Base-by-base conservation (phyloP, 2,113 vertebrate genomes). In the Apodemus speciosus region DNA sequence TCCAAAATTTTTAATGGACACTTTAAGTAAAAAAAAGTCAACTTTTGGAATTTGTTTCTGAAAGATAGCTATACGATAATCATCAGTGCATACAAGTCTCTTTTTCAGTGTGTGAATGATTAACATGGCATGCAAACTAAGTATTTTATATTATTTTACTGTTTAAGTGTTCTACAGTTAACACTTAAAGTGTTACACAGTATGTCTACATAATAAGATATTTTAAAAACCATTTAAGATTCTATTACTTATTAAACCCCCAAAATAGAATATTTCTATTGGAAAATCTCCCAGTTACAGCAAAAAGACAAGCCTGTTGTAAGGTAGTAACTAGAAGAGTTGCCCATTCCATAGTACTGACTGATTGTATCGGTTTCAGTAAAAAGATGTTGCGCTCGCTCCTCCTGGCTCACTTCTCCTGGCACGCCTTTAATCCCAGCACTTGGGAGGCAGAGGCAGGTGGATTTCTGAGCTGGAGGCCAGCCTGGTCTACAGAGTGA, bases 161-260 rank as follows among this genome's bases (percentile, higher is more conserved):
- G 9, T 90, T 83, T 62, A 38, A 14, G 4, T 85, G 9, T 81
- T 92, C 69, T 95, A 14, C 84, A 79, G 68, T 75, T 76, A 92
- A 91, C 69, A 16, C 1, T 85, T 72, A 58, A 88, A n/a, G 90
- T 66, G 23, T 87, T 40, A 62, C 40, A 35, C 3, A 77, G 4
- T 38, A 32, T 80, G 3, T 90, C 18, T 53, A 23, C 9, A 60
- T 11, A 77, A 38, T 38, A 62, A 15, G 30, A 8, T 71, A 46
- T 80, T 85, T 85, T 60, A 58, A 76, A 94, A 89, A 89, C 3
- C 11, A 81, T 89, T 49, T 43, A 93, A 14, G 83, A 85, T 76
- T 76, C 6, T 93, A 1, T 79, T 46, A 40, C 88, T 32, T 77
- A 46, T 80, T 88, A 69, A 88, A 14, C 46, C 5, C 20, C 43